phyloP scores from a whole-genome alignment of 1,140 invertebrate species.

The Sitobion miscanthi region DNA sequence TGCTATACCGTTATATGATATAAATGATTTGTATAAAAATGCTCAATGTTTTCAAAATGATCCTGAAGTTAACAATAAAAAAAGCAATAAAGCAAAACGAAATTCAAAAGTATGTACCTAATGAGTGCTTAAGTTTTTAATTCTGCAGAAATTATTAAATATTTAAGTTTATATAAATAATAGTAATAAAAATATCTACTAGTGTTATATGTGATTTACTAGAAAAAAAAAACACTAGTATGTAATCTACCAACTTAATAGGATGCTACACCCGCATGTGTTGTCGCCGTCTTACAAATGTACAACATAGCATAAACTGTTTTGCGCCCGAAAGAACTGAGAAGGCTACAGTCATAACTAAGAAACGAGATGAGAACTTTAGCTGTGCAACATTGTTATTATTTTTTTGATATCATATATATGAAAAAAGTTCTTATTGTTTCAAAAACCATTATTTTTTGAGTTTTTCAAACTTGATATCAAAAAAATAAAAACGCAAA shows the following conservation, averaged over 20 bases:
- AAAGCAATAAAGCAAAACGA: not conserved
- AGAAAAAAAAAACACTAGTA: not conserved
- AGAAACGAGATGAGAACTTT: no score
- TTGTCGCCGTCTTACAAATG: not conserved
- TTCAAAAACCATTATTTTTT: no score
- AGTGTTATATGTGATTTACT: no score
- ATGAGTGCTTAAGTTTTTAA: not conserved
- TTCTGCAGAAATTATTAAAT: not conserved
- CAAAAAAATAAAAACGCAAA: no score
- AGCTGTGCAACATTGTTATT: no score
- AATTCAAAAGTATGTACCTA: not conserved
- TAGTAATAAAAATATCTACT: not conserved
- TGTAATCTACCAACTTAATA: not conserved
- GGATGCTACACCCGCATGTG: no score
- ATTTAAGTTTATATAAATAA: not conserved
- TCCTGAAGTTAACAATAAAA: not conserved
- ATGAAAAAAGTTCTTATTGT: no score
- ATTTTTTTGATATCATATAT: no score
- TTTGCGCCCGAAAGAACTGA: no score
- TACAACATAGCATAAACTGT: not conserved
- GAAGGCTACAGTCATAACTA: no score
- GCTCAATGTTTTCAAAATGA: not conserved
- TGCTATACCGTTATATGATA: not conserved
- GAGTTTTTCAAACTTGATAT: no score
- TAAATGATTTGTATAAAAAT: slow-evolving; percentile 31